Conservation (phyloP, 2,113 vertebrate genomes). For the Hassar affinis region DNA sequence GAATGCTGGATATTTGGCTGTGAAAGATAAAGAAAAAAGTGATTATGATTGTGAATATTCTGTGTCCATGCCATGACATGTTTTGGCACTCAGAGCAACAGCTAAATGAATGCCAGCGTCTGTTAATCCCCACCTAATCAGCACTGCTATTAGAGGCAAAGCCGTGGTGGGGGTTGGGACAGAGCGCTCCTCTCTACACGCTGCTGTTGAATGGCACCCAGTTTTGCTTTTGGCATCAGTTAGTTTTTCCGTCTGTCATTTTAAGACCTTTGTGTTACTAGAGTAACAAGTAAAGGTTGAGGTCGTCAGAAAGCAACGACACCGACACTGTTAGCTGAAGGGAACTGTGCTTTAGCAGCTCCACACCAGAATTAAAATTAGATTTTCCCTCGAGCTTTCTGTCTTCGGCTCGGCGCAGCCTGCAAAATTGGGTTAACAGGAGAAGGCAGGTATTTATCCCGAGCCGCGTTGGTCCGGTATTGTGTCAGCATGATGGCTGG, state of each 20-base stretch:
- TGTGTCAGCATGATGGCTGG: background rate
- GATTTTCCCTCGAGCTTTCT: slow-evolving; percentile 43
- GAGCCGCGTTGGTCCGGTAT: background rate
- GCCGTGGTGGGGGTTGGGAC: background rate
- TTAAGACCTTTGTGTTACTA: background rate
- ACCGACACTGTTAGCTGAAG: background rate
- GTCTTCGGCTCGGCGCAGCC: slow-evolving; percentile 31
- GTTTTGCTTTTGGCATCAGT: background rate
- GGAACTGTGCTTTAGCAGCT: slow-evolving; percentile 1
- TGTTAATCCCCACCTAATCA: slow-evolving; percentile 42
- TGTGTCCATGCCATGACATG: background rate
- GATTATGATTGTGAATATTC: background rate
- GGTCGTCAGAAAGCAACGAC: background rate
- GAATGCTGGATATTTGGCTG: background rate
- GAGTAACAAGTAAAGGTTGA: background rate
- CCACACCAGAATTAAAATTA: slow-evolving; percentile 57
- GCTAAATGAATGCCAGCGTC: slow-evolving; percentile 23
- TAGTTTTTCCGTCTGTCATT: background rate
- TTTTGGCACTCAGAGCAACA: background rate
- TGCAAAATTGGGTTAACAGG: slow-evolving; percentile 50
- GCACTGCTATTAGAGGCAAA: slow-evolving; percentile 37
- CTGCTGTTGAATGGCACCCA: background rate
- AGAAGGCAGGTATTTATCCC: slow-evolving; percentile 23
- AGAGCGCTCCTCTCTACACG: background rate
- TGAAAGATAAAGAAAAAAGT: background rate